Percentiles rank a stretch among this genome's conserved stretches.
Conservation (phyloP, 2,888 invertebrate species). For the Dynastes tityus region DNA sequence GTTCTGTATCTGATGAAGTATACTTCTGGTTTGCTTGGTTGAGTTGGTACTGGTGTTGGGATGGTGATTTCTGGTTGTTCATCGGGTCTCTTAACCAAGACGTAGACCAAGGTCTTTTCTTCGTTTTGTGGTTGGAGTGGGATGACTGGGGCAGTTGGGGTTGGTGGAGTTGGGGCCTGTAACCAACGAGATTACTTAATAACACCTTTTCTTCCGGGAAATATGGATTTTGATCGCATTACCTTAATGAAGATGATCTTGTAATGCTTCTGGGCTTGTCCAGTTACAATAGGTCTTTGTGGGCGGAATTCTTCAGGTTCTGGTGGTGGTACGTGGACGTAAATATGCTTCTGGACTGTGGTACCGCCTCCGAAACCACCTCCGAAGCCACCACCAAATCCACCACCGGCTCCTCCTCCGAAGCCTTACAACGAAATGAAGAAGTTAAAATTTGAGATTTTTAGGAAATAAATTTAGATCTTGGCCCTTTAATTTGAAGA, state of each 20-base stretch:
- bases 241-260: constrained; percentile 93
- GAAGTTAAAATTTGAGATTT: no score
- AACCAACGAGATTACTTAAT: not conserved
- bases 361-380: constrained; percentile 72
- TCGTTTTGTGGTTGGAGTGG: constrained; percentile 88
- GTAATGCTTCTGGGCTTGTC: constrained; percentile 89
- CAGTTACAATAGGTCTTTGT: constrained; percentile 78
- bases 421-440: constrained; percentile 38
- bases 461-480: no score
- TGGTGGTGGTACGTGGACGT: constrained; percentile 92
- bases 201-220: no score
- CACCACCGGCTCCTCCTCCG: constrained; percentile 59
- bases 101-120: constrained; percentile 92
- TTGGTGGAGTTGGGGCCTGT: constrained; percentile 83
- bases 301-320: constrained; percentile 84
- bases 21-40: constrained; percentile 92
- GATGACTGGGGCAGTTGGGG: constrained; percentile 86
- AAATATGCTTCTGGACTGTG: constrained; percentile 86
- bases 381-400: constrained; percentile 71
- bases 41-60: constrained; percentile 85
- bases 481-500: no score
- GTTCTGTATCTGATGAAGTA: constrained; percentile 93
- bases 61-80: constrained; percentile 88
- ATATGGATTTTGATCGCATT: not conserved
- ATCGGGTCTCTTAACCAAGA: constrained; percentile 91